These are phyloP conservation scores for Drosophila anomalipes DNA, from an alignment of 2,888 invertebrate species.

Conservation along the genomic window DNA sequence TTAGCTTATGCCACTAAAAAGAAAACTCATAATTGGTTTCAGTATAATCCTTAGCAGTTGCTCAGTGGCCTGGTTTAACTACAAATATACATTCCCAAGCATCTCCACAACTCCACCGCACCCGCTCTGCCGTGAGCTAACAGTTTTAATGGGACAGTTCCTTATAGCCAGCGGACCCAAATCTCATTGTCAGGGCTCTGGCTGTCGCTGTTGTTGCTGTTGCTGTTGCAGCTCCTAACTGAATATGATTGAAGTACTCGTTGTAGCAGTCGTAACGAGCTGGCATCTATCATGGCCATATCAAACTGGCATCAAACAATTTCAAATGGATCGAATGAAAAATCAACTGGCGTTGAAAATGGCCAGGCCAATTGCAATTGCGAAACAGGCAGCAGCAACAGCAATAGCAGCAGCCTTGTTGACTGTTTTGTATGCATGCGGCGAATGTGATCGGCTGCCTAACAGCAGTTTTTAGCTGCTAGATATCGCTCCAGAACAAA, in stretches of 20 bases:
- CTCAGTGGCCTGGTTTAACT: background rate
- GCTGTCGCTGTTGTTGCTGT: slow-evolving; percentile 14
- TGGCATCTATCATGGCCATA: slow-evolving; percentile 79
- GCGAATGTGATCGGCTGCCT: slow-evolving; percentile 78
- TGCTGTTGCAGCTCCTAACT: slow-evolving; percentile 17
- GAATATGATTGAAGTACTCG: slow-evolving; percentile 75
- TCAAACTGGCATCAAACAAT: slow-evolving; percentile 79
- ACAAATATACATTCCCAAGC: background rate
- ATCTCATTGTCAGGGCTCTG: slow-evolving; percentile 51
- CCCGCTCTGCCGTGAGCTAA: background rate
- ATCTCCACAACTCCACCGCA: background rate
- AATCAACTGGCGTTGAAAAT: slow-evolving; percentile 78
- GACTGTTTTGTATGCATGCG: slow-evolving; percentile 77
- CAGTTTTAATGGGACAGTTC: slow-evolving; percentile 32
- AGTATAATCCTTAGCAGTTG: background rate
- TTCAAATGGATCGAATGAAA: slow-evolving; percentile 82
- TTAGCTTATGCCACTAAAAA: background rate
- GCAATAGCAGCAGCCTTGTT: slow-evolving; percentile 24
- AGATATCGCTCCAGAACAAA: slow-evolving; percentile 75
- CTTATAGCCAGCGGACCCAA: slow-evolving; percentile 30
- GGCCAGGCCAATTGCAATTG: slow-evolving; percentile 79
- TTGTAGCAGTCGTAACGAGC: slow-evolving; percentile 69
- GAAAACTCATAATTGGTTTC: background rate
- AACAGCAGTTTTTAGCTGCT: slow-evolving; percentile 77
- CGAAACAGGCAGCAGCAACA: slow-evolving; percentile 29